A percentile compares a stretch with the other conserved stretches of the same genome.
These are phyloP conservation scores for Oreochromis spilurus DNA, from an alignment of 2,113 vertebrate genomes.

Conservation along the genomic window DNA sequence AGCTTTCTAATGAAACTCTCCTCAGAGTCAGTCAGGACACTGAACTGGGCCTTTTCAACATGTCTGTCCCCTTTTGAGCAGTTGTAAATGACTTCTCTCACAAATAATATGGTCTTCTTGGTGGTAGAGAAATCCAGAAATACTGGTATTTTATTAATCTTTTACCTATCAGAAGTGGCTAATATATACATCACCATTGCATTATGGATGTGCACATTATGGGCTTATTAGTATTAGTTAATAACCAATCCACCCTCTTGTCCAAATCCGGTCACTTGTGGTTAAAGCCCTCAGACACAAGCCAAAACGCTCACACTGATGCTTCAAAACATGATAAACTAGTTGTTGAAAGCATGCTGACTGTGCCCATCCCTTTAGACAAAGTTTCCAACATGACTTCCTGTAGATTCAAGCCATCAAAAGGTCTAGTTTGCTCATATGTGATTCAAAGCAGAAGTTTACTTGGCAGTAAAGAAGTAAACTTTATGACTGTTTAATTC, in stretches of 20 bases:
- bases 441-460: background rate
- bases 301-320: background rate
- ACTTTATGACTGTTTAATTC: background rate
- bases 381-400: background rate
- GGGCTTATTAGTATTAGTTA: background rate
- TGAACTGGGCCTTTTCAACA: background rate
- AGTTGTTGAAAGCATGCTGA: background rate
- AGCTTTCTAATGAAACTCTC: background rate
- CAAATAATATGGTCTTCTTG: background rate
- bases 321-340: background rate
- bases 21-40: background rate
- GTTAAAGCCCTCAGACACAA: background rate
- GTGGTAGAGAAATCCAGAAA: background rate
- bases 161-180: background rate
- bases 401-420: background rate
- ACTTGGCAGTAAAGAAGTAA: background rate
- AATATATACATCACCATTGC: background rate
- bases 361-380: background rate
- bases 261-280: background rate
- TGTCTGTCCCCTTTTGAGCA: background rate
- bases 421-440: background rate
- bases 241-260: background rate
- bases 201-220: background rate
- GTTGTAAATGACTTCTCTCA: background rate
- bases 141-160: background rate